phyloP scores from a whole-genome alignment of 2,113 vertebrate genomes.

The Microtus richardsoni region DNA sequence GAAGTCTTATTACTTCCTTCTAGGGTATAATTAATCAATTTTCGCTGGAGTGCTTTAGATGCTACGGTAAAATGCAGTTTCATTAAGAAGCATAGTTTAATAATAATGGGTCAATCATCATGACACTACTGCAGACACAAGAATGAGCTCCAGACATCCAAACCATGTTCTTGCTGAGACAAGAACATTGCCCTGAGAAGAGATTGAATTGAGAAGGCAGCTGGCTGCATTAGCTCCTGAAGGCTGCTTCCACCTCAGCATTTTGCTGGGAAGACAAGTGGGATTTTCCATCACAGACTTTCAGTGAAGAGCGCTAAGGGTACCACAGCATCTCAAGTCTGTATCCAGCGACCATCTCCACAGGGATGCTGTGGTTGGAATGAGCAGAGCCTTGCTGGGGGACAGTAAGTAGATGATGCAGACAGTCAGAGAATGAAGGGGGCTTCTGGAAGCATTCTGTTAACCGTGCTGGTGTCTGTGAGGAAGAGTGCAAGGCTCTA shows the following conservation, averaged over 20 bases:
- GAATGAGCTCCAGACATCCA: conserved; percentile 40
- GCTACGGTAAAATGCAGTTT: conserved; percentile 73
- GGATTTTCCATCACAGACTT: not conserved
- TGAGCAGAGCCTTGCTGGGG: not conserved
- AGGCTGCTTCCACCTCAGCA: not conserved
- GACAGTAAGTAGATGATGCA: not conserved
- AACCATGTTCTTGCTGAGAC: not conserved
- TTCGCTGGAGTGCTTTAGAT: conserved; percentile 64
- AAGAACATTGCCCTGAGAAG: not conserved
- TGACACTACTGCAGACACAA: conserved; percentile 59
- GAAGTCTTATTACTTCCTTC: conserved; percentile 80
- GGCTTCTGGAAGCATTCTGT: not conserved
- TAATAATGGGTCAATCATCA: conserved; percentile 76
- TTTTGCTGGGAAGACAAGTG: not conserved
- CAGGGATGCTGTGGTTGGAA: not conserved
- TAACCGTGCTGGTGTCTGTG: not conserved
- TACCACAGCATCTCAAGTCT: not conserved
- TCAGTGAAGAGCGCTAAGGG: not conserved
- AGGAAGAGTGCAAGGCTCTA: not conserved
- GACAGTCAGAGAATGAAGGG: not conserved
- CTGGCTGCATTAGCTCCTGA: not conserved
- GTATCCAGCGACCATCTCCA: not conserved
- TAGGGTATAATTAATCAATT: conserved; percentile 85
- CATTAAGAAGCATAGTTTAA: conserved; percentile 78
- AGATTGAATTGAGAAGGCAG: not conserved